Evolutionary conservation across 2,888 invertebrate species (phyloP), one percentile per base, ranked within the genome.

Genomic region (Hipparchia semele): DNA sequence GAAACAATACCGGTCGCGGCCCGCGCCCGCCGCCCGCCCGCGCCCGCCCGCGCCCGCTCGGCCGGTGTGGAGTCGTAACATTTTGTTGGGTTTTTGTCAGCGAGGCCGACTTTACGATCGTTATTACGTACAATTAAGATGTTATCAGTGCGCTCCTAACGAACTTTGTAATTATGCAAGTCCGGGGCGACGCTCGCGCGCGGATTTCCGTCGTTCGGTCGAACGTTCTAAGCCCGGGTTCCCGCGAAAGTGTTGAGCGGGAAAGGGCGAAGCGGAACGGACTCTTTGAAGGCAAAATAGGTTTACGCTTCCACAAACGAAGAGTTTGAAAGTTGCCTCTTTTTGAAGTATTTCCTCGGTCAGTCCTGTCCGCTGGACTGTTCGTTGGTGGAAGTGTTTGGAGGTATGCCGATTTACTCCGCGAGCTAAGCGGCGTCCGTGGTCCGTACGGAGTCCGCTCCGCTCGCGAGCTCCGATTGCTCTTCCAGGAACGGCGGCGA

Each of bases 1-100:
- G 78, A 75, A 77, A 76, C 76, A 75, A 78, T 76, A 75, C 73
- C 73, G 74, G 74, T 72, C 68, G 59, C 58, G 49, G 49, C 49
- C 46, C 65, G 49, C 59, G 62, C 54, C 54, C 13, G n/a, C 54
- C n/a, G 2, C 46, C 46, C 6, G 23, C 23, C 23, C 23, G 23
- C 23, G 23, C 23, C 23, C 23, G 23, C 23, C 46, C 46, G 46
- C 46, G 46, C 46, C 46, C 6, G 53, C 53, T 3, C 8, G 12
- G 53, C 58, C 70, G 51, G 66, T 70, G 72, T 68, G 65, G 56
- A 75, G 60, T 80, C 79, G 75, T 75, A 76, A 76, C 70, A 56
- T 76, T 76, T 76, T 65, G 73, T 75, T 73, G 65, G 54, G 72
- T 74, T 77, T 73, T 79, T 77, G 73, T 68, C 49, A 51, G 56